A percentile compares a stretch with the other conserved stretches of the same genome.
These are phyloP conservation scores for Eustalomyia histrio DNA, from an alignment of 2,888 invertebrate genomes.

Conservation along the genomic window DNA sequence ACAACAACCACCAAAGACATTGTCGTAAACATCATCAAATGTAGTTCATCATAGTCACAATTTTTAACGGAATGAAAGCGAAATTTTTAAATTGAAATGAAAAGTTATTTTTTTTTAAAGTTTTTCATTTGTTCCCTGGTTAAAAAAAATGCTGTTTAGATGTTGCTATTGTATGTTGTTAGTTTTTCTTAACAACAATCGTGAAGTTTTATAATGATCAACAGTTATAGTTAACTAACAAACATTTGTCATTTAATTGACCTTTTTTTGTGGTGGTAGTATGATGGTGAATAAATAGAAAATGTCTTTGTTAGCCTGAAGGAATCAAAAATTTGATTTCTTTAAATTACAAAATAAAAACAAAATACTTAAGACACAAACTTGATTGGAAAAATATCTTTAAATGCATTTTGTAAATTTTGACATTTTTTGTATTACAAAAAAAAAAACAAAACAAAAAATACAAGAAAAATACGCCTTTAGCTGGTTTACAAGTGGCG, in stretches of 20 bases:
- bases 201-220: slow-evolving; percentile 66
- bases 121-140: background rate
- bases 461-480: slow-evolving; percentile 43
- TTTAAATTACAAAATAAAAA: slow-evolving; percentile 52
- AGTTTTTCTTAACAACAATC: slow-evolving; percentile 48
- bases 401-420: slow-evolving; percentile 6
- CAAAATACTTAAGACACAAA: slow-evolving; percentile 62
- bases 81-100: slow-evolving; percentile 63
- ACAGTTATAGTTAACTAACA: slow-evolving; percentile 64
- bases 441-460: slow-evolving; percentile 4
- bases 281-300: slow-evolving; percentile 53
- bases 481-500: slow-evolving; percentile 37
- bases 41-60: slow-evolving; percentile 69
- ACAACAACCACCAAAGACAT: slow-evolving; percentile 51
- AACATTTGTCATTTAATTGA: slow-evolving; percentile 70
- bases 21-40: slow-evolving; percentile 67
- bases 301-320: slow-evolving; percentile 67
- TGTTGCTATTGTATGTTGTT: slow-evolving; percentile 36
- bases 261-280: slow-evolving; percentile 65
- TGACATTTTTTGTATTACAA: slow-evolving; percentile 16
- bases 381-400: slow-evolving; percentile 46
- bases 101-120: slow-evolving; percentile 61
- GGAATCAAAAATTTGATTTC: slow-evolving; percentile 53
- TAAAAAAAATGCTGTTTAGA: background rate
- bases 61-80: slow-evolving; percentile 63